A percentile compares a stretch with the other conserved stretches of the same genome.
Evolutionary conservation across 92 coral and sea anemone species (phyloP).

Genomic region (Heteractis magnifica): DNA sequence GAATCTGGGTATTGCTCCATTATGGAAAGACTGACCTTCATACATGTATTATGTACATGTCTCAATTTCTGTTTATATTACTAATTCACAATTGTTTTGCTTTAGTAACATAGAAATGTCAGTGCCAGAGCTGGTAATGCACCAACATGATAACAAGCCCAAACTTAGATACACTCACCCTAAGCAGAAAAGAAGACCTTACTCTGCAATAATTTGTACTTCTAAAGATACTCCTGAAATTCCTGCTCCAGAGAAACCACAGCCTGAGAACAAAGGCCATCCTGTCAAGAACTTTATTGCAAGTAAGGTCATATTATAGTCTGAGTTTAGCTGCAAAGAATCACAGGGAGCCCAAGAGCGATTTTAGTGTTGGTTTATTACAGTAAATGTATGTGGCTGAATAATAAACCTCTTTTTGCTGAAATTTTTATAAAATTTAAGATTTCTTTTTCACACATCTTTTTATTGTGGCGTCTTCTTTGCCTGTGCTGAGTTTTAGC

Average conservation of each 20-base stretch:
- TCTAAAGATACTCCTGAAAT: conserved; percentile 23
- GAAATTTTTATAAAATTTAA: no score
- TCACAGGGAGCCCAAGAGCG: no score
- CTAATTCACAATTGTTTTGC: not conserved
- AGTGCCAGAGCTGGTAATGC: conserved; percentile 65
- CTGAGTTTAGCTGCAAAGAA: not conserved
- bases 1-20: no score
- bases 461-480: no score
- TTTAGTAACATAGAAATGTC: conserved; percentile 55
- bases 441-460: no score
- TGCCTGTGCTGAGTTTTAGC: no score
- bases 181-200: conserved; percentile 57
- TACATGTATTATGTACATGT: no score
- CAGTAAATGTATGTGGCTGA: no score
- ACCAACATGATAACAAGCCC: conserved; percentile 47
- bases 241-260: conserved; percentile 6
- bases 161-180: conserved; percentile 6
- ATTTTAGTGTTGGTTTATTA: no score
- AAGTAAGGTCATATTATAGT: conserved; percentile 25
- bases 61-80: not conserved
- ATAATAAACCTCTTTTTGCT: no score
- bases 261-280: conserved; percentile 5
- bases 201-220: conserved; percentile 49
- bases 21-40: no score
- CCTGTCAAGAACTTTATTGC: conserved; percentile 56